phyloP scores from a whole-genome alignment of 2,113 vertebrate genomes.

The Meleagris gallopavo region DNA sequence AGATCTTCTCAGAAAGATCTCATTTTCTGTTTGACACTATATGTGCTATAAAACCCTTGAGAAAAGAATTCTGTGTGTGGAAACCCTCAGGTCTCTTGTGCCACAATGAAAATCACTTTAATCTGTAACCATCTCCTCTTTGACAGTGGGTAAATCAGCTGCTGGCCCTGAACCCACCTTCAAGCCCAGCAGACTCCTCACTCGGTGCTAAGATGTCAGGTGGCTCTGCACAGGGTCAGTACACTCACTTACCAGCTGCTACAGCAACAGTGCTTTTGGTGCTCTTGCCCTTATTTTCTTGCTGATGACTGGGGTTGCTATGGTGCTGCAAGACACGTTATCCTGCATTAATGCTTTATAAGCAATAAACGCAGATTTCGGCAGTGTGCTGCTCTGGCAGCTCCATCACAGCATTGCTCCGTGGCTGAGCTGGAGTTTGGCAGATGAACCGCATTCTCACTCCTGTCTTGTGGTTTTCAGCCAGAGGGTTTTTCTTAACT shows the following conservation, averaged over 20 bases:
- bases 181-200: neutral
- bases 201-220: fast-evolving
- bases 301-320: neutral
- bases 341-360: neutral
- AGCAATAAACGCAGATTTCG: neutral
- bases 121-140: neutral
- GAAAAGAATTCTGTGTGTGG: neutral
- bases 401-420: neutral
- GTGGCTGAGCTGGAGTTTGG: neutral
- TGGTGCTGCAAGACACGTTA: neutral
- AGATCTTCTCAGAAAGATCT: neutral
- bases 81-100: neutral
- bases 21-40: fast-evolving
- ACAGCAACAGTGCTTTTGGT: neutral
- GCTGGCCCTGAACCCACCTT: neutral
- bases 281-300: neutral
- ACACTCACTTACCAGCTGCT: constrained; percentile 7
- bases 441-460: neutral
- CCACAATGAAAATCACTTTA: neutral
- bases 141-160: neutral
- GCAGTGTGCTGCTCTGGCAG: neutral
- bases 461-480: neutral
- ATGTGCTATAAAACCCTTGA: neutral
- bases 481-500: neutral
- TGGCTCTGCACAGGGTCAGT: neutral